Base-by-base conservation (phyloP, 2,113 vertebrate genomes). In the Pleuronectes platessa region DNA sequence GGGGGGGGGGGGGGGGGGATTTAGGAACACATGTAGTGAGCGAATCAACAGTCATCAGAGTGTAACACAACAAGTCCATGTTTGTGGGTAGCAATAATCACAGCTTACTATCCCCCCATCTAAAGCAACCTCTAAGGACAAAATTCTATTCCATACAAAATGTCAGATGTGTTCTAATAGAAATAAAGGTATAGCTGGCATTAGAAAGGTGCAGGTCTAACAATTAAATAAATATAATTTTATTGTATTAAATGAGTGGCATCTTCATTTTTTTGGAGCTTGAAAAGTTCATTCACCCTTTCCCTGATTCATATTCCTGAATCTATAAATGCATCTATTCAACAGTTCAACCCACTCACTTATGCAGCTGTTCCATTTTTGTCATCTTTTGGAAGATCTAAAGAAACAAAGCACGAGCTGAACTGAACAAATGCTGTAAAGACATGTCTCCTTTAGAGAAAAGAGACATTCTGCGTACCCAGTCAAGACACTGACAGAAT, bases 381-480 rank as follows among this genome's bases (percentile, higher is more conserved):
- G 55, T 65, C 53, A 61, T 42, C 1, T 12, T 65, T 64, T 49
- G 26, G 17, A 56, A 71, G 61, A 49, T 71, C 62, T 56, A 59
- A 56, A 65, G 10, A 42, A 42, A 3, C 40, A 42, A 42, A 11
- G 64, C 13, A 74, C 60, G 75, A 63, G 26, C 42, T 64, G 23
- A 54, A n/a, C 31, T 27, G 20, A 53, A 74, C 35, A 65, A 59
- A 51, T 45, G 54, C 54, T 53, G 53, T 59, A 42, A 55, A 61
- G 27, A 21, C 59, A 18, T 49, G 40, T 42, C 23, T 61, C 20
- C 42, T 79, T 71, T 62, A 47, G 21, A 37, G 73, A 65, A 76
- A 42, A 49, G 45, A 21, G 63, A 79, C 65, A 56, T 71, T 69
- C 40, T 76, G 68, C 11, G 59, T 74, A 81, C 84, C 49, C 77